Conservation (phyloP, 2,888 invertebrate species). For the Mythimna impura region DNA sequence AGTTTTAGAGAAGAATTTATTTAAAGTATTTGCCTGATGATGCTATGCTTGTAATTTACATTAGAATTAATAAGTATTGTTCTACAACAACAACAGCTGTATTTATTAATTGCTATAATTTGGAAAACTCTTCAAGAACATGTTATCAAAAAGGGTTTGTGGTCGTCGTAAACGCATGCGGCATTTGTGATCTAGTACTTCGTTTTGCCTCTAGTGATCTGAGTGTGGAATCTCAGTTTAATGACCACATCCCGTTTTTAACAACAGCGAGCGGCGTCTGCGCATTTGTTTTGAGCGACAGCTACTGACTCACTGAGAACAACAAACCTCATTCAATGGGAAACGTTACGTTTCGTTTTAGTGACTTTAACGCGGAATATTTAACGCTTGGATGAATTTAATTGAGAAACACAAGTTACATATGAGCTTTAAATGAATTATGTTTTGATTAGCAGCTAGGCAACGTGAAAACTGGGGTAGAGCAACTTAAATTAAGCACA, state of each 20-base stretch:
- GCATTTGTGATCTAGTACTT: conserved; percentile 63
- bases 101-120: background rate
- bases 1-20: conserved; percentile 27
- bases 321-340: conserved; percentile 83
- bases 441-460: conserved; percentile 39
- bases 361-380: conserved; percentile 71
- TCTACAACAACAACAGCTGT: conserved; percentile 4
- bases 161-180: conserved; percentile 23
- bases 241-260: conserved; percentile 88
- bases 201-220: conserved; percentile 70
- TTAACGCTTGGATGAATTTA: conserved; percentile 67
- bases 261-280: conserved; percentile 77
- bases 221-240: conserved; percentile 86
- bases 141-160: conserved; percentile 18
- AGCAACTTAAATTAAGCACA: conserved; percentile 30
- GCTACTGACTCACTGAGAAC: conserved; percentile 84
- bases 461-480: conserved; percentile 23
- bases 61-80: background rate
- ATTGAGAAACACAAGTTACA: conserved; percentile 63
- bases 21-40: conserved; percentile 18
- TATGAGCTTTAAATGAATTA: conserved; percentile 49
- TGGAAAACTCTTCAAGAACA: background rate
- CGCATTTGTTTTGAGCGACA: conserved; percentile 84
- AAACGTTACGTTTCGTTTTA: conserved; percentile 77
- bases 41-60: background rate